Conservation (phyloP, 2,113 vertebrate genomes). For the Dipodomys stephensi region DNA sequence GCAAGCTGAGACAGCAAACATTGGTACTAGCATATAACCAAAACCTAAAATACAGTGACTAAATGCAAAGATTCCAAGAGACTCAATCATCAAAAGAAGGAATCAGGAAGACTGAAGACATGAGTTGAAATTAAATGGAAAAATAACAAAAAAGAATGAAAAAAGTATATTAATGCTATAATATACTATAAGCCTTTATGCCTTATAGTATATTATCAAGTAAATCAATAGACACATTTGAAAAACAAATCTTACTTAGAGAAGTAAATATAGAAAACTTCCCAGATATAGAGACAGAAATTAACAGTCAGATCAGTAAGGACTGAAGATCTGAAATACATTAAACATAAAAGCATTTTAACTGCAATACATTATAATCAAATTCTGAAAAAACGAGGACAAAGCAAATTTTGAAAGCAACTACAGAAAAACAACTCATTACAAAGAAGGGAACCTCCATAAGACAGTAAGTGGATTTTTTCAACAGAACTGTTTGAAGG, state of each 20-base stretch:
- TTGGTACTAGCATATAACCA: too few relatives aligned
- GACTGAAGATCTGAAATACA: not conserved
- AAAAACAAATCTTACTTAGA: not conserved
- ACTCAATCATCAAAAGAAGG: not conserved
- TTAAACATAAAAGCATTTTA: not conserved
- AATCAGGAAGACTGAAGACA: not conserved
- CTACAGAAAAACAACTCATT: not conserved
- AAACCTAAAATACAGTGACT: not conserved
- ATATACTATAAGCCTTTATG: not conserved
- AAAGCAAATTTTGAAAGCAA: not conserved
- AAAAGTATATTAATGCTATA: not conserved
- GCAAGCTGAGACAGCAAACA: too few relatives aligned
- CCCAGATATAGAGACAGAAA: not conserved
- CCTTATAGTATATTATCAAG: not conserved
- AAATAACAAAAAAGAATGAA: not conserved
- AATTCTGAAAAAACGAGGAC: not conserved
- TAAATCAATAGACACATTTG: not conserved
- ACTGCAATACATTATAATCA: not conserved
- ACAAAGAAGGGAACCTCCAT: not conserved
- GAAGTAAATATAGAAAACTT: not conserved
- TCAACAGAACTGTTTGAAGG: not conserved
- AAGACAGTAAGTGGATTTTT: too few relatives aligned
- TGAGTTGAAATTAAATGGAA: not conserved
- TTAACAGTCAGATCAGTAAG: not conserved
- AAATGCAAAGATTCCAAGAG: not conserved